Percentiles rank a stretch among this genome's conserved stretches.
These are phyloP conservation scores for Heteromyza rotundicornis DNA, from an alignment of 2,888 invertebrate genomes.

Conservation along the genomic window DNA sequence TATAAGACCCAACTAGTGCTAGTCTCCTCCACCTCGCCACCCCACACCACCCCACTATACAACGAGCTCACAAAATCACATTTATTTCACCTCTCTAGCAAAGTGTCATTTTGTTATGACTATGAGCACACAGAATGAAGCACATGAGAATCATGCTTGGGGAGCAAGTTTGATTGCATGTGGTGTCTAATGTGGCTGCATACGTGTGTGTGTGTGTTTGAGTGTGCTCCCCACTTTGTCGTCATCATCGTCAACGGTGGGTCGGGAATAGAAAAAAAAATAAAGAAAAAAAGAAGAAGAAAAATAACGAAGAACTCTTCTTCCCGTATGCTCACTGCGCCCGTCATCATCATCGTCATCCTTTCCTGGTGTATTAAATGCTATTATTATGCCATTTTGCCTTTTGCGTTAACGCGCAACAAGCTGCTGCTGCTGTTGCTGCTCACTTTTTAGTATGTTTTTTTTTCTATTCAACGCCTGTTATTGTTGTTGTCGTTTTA, in stretches of 20 bases:
- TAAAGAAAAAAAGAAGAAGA: no score
- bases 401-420: neutral
- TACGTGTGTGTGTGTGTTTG: neutral
- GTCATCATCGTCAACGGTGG: no score
- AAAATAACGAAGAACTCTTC: no score
- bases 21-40: neutral
- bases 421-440: neutral
- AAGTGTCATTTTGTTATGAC: neutral
- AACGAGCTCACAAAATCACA: neutral
- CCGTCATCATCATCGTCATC: no score
- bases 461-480: neutral
- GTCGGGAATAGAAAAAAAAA: no score
- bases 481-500: neutral
- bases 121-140: neutral
- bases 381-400: conserved; percentile 46
- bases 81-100: neutral
- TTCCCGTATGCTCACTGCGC: no score
- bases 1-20: no score
- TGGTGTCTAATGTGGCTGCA: neutral
- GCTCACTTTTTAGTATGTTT: no score
- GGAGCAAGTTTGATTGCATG: neutral
- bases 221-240: neutral
- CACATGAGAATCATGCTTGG: neutral
- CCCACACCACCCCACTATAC: neutral
- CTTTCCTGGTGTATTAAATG: conserved; percentile 36